Conservation (phyloP, 2,888 invertebrate species). For the Athrips mouffetella region DNA sequence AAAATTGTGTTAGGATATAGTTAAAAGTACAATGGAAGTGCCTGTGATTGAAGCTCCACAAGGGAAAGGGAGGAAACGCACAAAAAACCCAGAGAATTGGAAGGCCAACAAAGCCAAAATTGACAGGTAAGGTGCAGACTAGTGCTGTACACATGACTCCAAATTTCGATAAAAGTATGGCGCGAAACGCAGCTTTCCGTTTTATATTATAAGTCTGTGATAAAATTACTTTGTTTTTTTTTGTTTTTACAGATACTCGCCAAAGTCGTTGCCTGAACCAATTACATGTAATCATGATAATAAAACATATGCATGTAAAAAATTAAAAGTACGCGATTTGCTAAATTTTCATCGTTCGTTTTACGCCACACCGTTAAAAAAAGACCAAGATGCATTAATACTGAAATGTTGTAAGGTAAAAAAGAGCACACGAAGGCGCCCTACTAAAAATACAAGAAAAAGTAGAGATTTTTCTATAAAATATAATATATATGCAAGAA, state of each 20-base stretch:
- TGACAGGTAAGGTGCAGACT: constrained; percentile 11
- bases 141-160: constrained; percentile 15
- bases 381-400: constrained; percentile 20
- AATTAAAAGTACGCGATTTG: constrained; percentile 11
- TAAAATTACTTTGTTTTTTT: constrained; percentile 11
- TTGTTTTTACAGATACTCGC: constrained; percentile 14
- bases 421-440: constrained; percentile 11
- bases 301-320: constrained; percentile 15
- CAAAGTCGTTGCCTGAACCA: constrained; percentile 10
- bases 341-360: constrained; percentile 18
- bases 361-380: constrained; percentile 19
- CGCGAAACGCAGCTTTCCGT: background rate
- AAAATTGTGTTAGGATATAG: no score
- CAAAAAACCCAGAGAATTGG: constrained; percentile 20
- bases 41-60: no score
- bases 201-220: constrained; percentile 8
- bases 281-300: constrained; percentile 17
- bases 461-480: constrained; percentile 15
- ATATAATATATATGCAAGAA: constrained; percentile 5
- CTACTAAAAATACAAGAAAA: constrained; percentile 13
- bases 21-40: no score
- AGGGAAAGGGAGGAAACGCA: constrained; percentile 19
- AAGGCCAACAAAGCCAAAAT: constrained; percentile 16
- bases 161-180: constrained; percentile 13
- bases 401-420: constrained; percentile 15